Conservation (phyloP, 2,888 invertebrate species). For the Chromoteleia sp. region DNA sequence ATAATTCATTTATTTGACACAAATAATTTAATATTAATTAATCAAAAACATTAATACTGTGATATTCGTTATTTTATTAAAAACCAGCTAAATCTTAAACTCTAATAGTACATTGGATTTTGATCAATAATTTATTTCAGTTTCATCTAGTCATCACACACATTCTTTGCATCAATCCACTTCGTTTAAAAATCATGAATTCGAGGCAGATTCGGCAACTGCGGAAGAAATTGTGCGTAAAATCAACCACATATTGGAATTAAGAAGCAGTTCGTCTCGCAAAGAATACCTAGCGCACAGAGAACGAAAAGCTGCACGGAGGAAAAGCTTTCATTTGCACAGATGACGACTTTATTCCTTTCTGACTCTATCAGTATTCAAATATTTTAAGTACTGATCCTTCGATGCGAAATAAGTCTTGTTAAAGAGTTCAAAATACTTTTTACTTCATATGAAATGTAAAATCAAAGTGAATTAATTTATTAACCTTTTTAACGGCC, state of each 20-base stretch:
- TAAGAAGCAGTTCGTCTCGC: conserved; percentile 91
- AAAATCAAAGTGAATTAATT: neutral
- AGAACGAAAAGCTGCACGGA: conserved; percentile 89
- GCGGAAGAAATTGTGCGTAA: conserved; percentile 95
- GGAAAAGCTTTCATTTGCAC: conserved; percentile 87
- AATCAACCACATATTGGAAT: conserved; percentile 93
- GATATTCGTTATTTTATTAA: too few relatives aligned
- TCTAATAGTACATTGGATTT: too few relatives aligned
- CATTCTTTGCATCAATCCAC: conserved; percentile 84
- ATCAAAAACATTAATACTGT: too few relatives aligned
- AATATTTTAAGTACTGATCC: conserved; percentile 73
- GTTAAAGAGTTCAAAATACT: conserved; percentile 4
- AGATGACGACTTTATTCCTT: conserved; percentile 80
- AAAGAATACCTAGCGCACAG: conserved; percentile 92
- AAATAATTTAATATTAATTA: too few relatives aligned
- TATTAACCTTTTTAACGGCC: neutral
- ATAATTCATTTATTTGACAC: too few relatives aligned
- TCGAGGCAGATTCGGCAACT: conserved; percentile 91
- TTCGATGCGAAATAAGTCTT: neutral
- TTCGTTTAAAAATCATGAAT: conserved; percentile 94
- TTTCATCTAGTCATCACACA: conserved; percentile 75
- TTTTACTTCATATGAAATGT: too few relatives aligned
- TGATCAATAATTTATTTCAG: conserved; percentile 69
- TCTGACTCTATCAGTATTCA: conserved; percentile 72
- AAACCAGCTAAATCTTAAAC: too few relatives aligned